These are phyloP conservation scores for Drosophila borealis DNA, from an alignment of 2,888 invertebrate species.

Conservation along the genomic window DNA sequence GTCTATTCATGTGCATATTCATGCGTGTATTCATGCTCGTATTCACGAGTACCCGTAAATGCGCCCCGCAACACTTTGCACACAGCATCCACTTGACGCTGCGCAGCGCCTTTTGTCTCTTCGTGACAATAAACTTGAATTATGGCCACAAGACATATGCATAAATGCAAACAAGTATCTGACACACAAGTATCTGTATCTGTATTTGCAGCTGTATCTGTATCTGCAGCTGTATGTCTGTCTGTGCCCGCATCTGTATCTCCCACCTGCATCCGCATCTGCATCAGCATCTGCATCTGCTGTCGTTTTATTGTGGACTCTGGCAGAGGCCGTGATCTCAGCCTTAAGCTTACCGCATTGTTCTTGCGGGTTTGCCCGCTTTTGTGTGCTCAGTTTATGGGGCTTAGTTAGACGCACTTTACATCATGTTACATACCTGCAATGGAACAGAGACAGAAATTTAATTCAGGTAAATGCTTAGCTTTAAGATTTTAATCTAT, in stretches of 20 bases:
- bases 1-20: neutral
- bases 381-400: neutral
- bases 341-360: conserved; percentile 54
- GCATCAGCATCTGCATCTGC: conserved; percentile 5
- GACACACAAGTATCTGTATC: conserved; percentile 14
- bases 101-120: conserved; percentile 42
- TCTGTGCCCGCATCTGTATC: conserved; percentile 11
- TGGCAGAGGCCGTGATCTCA: conserved; percentile 47
- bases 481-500: too few relatives aligned
- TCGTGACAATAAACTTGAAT: conserved; percentile 75
- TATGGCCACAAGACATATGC: conserved; percentile 52
- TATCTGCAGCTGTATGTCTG: conserved; percentile 12
- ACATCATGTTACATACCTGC: conserved; percentile 56
- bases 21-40: neutral
- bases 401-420: conserved; percentile 6
- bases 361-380: conserved; percentile 9
- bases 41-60: conserved; percentile 12
- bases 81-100: conserved; percentile 35
- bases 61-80: conserved; percentile 21
- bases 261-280: neutral
- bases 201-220: conserved; percentile 17
- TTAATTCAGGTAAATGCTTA: too few relatives aligned
- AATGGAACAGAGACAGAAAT: conserved; percentile 18
- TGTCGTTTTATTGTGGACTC: conserved; percentile 18
- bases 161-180: conserved; percentile 54